Evolutionary conservation across 2,797 vertebrate genomes (phyloP).

Genomic region (Hippoglossus hippoglossus): DNA sequence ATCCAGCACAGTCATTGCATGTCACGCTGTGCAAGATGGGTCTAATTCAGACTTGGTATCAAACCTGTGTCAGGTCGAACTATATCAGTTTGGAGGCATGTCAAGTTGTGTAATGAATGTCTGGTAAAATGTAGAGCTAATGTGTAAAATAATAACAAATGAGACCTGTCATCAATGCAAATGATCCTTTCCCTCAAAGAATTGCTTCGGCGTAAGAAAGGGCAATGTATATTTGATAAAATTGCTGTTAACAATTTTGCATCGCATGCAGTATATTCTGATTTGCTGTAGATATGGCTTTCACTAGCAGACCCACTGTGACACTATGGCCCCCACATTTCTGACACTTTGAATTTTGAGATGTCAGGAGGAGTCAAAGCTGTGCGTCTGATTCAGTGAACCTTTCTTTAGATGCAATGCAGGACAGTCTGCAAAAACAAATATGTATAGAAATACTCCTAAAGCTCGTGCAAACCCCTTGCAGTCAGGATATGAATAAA

Average conservation of each 20-base stretch:
- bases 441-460: too few relatives aligned
- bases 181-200: too few relatives aligned
- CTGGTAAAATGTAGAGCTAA: constrained; percentile 12
- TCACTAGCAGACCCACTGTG: not conserved
- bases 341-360: too few relatives aligned
- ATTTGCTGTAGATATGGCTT: not conserved
- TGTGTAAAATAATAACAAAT: not conserved
- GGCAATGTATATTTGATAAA: not conserved
- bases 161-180: too few relatives aligned
- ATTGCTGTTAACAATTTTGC: not conserved
- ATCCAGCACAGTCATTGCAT: constrained; percentile 31
- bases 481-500: too few relatives aligned
- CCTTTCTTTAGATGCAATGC: too few relatives aligned
- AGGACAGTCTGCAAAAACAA: too few relatives aligned
- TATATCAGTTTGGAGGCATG: constrained; percentile 6
- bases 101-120: constrained; percentile 7
- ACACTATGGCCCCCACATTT: not conserved
- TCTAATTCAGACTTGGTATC: constrained; percentile 27
- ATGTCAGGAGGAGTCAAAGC: too few relatives aligned
- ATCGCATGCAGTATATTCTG: too few relatives aligned
- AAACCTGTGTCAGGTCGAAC: constrained; percentile 23
- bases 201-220: too few relatives aligned
- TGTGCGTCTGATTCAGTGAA: too few relatives aligned
- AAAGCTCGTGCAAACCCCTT: too few relatives aligned
- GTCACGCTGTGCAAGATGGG: constrained; percentile 32